A percentile compares a stretch with the other conserved stretches of the same genome.
These are phyloP conservation scores for Papilio helenus DNA, from an alignment of 1,140 invertebrate genomes.

Conservation along the genomic window DNA sequence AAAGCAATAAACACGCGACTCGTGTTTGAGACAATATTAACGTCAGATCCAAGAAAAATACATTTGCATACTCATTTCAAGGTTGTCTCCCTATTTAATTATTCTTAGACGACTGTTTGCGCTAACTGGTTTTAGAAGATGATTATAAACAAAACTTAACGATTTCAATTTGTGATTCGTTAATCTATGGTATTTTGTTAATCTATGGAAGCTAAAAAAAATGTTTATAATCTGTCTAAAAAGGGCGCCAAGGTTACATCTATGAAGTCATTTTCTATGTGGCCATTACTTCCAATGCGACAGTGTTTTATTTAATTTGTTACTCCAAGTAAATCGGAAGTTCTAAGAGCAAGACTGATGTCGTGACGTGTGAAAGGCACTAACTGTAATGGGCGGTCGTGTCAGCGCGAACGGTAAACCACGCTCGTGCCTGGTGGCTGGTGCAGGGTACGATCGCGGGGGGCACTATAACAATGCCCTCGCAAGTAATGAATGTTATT, in stretches of 20 bases:
- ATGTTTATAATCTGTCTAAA: background rate
- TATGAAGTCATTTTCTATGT: too few species aligned
- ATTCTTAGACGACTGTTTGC: constrained; percentile 14
- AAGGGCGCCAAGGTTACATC: too few species aligned
- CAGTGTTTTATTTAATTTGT: too few species aligned
- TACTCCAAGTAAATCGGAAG: background rate
- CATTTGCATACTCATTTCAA: constrained; percentile 26
- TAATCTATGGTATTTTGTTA: background rate
- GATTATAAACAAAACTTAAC: background rate
- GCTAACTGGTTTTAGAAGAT: background rate
- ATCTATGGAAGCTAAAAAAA: background rate
- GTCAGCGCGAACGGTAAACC: constrained; percentile 54
- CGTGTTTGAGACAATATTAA: background rate
- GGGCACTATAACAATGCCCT: constrained; percentile 26
- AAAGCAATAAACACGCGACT: background rate
- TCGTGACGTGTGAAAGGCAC: constrained; percentile 53
- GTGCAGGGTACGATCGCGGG: constrained; percentile 31
- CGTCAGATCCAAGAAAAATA: constrained; percentile 12
- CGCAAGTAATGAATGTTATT: constrained; percentile 19
- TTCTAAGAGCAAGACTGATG: constrained; percentile 19
- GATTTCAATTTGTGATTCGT: background rate
- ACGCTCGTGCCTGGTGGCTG: constrained; percentile 43
- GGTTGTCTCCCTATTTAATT: constrained; percentile 13
- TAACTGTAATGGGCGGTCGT: constrained; percentile 52
- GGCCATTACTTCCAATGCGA: too few species aligned